phyloP scores from a whole-genome alignment of 2,797 vertebrate species.

The Alauda arvensis region DNA sequence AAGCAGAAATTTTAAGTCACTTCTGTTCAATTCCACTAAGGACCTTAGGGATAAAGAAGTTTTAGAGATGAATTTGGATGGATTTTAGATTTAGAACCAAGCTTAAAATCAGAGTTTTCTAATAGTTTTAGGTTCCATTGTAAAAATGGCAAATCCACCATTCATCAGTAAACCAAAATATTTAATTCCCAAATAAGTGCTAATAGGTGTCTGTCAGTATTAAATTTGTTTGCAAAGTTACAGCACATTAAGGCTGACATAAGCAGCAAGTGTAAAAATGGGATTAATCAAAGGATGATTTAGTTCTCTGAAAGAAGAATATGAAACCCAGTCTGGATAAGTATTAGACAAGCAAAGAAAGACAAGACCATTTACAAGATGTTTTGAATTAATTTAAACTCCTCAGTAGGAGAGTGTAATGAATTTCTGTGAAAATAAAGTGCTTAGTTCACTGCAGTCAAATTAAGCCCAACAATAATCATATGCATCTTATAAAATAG shows the following conservation, averaged over 20 bases:
- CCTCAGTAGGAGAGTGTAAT: not conserved
- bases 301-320: not conserved
- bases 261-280: constrained; percentile 13
- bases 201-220: not conserved
- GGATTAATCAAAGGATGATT: constrained; percentile 25
- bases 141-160: not conserved
- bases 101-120: constrained; percentile 14
- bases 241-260: not conserved
- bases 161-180: constrained; percentile 6
- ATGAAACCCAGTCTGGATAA: not conserved
- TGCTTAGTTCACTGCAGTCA: not conserved
- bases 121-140: not conserved
- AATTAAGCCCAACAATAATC: not conserved
- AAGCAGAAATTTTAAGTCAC: not conserved
- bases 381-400: constrained; percentile 10
- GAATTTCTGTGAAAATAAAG: constrained; percentile 20
- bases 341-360: constrained; percentile 8
- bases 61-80: not conserved
- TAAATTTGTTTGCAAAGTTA: constrained; percentile 6
- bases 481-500: not conserved
- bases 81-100: not conserved
- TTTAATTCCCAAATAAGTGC: constrained; percentile 2
- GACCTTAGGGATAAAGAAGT: not conserved
- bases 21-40: not conserved
- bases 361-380: not conserved